These are phyloP conservation scores for Hiodon tergisus DNA, from an alignment of 2,113 vertebrate genomes.

Conservation along the genomic window DNA sequence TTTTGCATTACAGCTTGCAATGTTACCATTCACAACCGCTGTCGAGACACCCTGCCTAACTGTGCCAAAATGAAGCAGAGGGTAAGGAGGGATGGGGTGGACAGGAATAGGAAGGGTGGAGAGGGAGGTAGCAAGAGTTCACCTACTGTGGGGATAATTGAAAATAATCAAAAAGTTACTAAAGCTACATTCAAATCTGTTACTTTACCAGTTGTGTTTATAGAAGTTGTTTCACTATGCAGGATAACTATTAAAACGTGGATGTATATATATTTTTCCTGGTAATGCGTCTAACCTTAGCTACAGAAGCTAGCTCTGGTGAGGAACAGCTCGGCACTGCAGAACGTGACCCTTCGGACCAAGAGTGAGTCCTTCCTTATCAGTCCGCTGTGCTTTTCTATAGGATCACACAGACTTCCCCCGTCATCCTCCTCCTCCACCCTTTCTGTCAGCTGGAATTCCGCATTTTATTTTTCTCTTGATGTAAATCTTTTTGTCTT, in stretches of 20 bases:
- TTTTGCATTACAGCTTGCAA: constrained; percentile 72
- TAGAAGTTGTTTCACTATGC: too few species aligned
- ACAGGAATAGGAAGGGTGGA: background rate
- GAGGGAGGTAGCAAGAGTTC: background rate
- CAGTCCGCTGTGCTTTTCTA: background rate
- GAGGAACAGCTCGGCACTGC: constrained; percentile 75
- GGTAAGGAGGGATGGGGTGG: constrained; percentile 56
- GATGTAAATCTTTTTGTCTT: background rate
- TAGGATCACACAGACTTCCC: background rate
- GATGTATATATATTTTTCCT: background rate
- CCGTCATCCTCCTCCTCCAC: background rate
- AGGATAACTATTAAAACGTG: too few species aligned
- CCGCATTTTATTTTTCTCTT: too few species aligned
- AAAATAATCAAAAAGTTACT: too few species aligned
- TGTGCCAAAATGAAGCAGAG: constrained; percentile 91
- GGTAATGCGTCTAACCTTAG: constrained; percentile 48
- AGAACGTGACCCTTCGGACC: constrained; percentile 74
- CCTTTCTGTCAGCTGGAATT: background rate
- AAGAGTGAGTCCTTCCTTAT: constrained; percentile 68
- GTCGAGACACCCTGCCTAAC: constrained; percentile 83
- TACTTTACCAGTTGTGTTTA: too few species aligned
- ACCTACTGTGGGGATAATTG: too few species aligned
- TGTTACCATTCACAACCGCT: constrained; percentile 91
- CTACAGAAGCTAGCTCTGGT: constrained; percentile 79
- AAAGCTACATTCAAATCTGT: too few species aligned